Base-by-base conservation (phyloP, 2,888 invertebrate genomes). In the Agapostemon virescens region DNA sequence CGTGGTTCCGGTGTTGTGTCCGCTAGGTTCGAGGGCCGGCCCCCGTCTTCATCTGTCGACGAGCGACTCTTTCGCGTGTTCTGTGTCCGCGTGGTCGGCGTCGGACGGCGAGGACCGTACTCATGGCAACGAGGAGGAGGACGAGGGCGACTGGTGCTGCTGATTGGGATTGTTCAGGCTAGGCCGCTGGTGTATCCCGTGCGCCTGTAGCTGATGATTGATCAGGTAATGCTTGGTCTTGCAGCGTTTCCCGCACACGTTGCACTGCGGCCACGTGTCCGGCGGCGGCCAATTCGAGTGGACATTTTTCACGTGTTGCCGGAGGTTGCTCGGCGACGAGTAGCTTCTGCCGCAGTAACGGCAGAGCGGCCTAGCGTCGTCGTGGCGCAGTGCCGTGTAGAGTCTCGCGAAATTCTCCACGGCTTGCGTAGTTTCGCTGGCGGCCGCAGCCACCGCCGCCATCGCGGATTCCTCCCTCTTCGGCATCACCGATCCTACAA, bases 171-270 rank as follows among this genome's bases (percentile, higher is more conserved):
- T 90, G 84, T 89, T 90, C 78, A 91, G 91, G 90, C 93, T 94
- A 92, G 95, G 95, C 82, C 95, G 94, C 93, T 96, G 96, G 88
- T 95, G 95, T 89, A 96, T 95, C 88, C 96, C 96, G 93, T 96
- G 96, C 86, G 95, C 95, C 93, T 96, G 96, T 88, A 96, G 94
- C 92, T 96, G 95, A 93, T 96, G 96, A 93, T 96, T 96, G 94
- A 95, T 95, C 91, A 96, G 94, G 93, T 96, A 96, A 93, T 96
- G 96, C 93, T 95, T 95, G 90, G 96, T 96, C 93, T 96, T 96
- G 94, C 95, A 95, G 92, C 95, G 95, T 93, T 96, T 96, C 91
- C 95, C 95, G 94, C 96, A 96, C 91, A 95, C 95, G 92, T 95
- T 94, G 93, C 96, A 96, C 90, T 95, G 95, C 91, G 95, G 95